phyloP scores from a whole-genome alignment of 2,113 vertebrate species.

The Mellivora capensis region DNA sequence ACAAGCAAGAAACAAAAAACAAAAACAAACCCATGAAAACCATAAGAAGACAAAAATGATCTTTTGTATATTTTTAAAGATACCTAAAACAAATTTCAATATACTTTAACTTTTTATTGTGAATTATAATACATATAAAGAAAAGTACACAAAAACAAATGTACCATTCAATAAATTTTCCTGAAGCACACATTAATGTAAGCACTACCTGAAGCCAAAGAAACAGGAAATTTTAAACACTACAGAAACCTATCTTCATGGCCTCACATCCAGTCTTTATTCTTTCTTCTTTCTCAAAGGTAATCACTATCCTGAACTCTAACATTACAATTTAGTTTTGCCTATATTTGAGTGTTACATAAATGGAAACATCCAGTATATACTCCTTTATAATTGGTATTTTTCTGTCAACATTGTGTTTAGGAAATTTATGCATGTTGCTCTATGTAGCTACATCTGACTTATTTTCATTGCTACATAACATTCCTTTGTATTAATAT shows the following conservation, averaged over 20 bases:
- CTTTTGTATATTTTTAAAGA: not conserved
- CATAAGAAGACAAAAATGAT: not conserved
- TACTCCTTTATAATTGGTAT: not conserved
- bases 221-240: not conserved
- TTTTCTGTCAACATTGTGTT: not conserved
- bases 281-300: not conserved
- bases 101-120: not conserved
- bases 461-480: not conserved
- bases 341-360: not conserved
- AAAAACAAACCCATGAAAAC: not conserved
- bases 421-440: not conserved
- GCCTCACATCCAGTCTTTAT: not conserved
- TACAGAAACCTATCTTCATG: not conserved
- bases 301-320: not conserved
- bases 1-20: not conserved
- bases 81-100: not conserved
- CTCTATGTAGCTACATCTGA: not conserved
- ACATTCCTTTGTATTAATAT: not conserved
- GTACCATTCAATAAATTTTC: not conserved
- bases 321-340: not conserved
- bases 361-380: not conserved
- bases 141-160: not conserved
- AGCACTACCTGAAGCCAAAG: not conserved
- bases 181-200: not conserved
- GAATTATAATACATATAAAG: not conserved